Evolutionary conservation across 2,113 vertebrate genomes (phyloP), one percentile per base, ranked within the genome.

Genomic region (Eolophus roseicapilla): DNA sequence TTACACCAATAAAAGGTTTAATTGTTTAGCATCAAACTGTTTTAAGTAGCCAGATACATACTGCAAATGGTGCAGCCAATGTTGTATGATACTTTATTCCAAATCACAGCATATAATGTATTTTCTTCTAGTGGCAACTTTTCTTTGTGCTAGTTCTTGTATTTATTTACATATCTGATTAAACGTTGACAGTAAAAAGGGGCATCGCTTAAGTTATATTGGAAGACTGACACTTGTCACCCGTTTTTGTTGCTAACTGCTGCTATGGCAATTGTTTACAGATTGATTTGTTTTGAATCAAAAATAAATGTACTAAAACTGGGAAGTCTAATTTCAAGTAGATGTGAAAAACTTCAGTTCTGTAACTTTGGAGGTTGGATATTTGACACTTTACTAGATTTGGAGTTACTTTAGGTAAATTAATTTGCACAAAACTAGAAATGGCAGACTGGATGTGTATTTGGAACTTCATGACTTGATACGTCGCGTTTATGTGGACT

Each of bases 161-260:
- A 93, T 95, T 97, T 97, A 91, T 96, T 90, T 90, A 91, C 78
- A 76, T 90, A 92, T 89, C 95, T 97, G 95, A 96, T 93, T 88
- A 88, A 90, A 90, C 93, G 70, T n/a, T 94, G 47, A 83, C 4
- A 7, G 57, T 94, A 75, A 89, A 63, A 93, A 89, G 87, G 71
- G 78, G 21, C 20, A 5, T 88, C 31, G 39, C 41, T 76, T 79
- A 85, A 75, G 47, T 69, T 92, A 62, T 41, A 49, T 92, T 92
- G 88, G 74, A 82, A 93, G 62, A 89, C 81, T 92, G 88, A 93
- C 52, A 91, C 59, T 73, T 85, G 80, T 94, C 60, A 96, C 53
- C 25, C 6, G 4, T 91, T 93, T 62, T 75, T 94, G 64, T 88
- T 96, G 79, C 74, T 94, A 93, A 90, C 77, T 93, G 78, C 69